A percentile compares a stretch with the other conserved stretches of the same genome.
phyloP scores from a whole-genome alignment of 2,113 vertebrate species.

The Dryoscopus gambensis region DNA sequence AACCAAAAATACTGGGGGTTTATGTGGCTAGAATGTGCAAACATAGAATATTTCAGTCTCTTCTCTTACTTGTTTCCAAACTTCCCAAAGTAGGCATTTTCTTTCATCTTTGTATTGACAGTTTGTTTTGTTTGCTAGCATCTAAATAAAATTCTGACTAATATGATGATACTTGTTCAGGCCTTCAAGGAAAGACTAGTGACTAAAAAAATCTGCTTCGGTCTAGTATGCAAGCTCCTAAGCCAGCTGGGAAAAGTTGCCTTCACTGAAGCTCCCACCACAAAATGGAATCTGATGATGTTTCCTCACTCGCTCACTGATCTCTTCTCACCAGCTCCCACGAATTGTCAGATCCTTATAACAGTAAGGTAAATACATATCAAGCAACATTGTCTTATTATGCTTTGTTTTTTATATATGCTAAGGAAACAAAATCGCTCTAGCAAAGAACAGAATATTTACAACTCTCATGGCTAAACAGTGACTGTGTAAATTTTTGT shows the following conservation, averaged over 20 bases:
- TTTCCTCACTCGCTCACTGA: background rate
- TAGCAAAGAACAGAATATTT: constrained; percentile 12
- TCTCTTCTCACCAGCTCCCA: background rate
- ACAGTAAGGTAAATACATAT: constrained; percentile 7
- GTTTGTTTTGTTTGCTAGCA: background rate
- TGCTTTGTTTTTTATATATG: constrained; percentile 57
- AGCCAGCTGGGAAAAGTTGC: background rate
- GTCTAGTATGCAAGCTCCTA: background rate
- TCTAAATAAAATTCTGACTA: background rate
- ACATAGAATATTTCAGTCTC: background rate
- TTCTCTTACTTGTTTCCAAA: background rate
- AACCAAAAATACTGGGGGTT: background rate
- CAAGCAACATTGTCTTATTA: constrained; percentile 39
- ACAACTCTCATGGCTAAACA: constrained; percentile 35
- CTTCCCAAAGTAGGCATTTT: background rate
- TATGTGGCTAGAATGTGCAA: background rate
- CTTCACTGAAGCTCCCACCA: background rate
- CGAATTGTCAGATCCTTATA: constrained; percentile 16
- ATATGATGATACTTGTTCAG: background rate
- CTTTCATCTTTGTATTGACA: background rate
- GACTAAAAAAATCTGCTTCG: background rate
- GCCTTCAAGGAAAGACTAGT: too few relatives aligned
- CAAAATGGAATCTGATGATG: background rate
- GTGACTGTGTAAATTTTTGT: constrained; percentile 48
- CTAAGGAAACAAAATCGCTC: constrained; percentile 34